Evolutionary conservation across 1,140 invertebrate genomes (phyloP).

Genomic region (Platyura marginata): DNA sequence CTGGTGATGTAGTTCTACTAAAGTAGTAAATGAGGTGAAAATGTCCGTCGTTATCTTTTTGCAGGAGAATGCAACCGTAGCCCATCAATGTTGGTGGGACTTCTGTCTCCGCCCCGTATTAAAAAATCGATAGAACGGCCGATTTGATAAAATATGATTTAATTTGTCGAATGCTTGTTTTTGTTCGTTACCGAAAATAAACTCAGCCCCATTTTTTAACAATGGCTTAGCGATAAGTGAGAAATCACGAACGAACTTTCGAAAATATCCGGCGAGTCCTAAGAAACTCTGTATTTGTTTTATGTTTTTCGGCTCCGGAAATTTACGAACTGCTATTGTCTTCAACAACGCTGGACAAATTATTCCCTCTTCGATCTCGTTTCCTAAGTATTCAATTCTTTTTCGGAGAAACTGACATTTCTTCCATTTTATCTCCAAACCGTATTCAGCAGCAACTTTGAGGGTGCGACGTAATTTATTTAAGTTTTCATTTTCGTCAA

Average conservation of each 20-base stretch:
- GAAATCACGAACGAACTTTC: conserved; percentile 7
- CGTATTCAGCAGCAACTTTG: conserved; percentile 3
- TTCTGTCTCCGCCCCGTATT: conserved; percentile 2
- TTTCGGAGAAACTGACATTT: conserved; percentile 6
- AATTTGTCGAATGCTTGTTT: conserved; percentile 2
- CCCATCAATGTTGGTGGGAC: conserved; percentile 10
- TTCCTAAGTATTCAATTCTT: conserved; percentile 12
- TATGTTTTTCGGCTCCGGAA: conserved; percentile 7
- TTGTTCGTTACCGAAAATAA: background rate
- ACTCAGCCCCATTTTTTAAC: background rate
- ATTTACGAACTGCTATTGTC: conserved; percentile 6
- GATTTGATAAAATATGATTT: conserved; percentile 1
- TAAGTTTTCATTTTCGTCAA: conserved; percentile 4
- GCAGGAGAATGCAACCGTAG: conserved; percentile 14
- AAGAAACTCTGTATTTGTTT: conserved; percentile 11
- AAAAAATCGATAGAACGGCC: conserved; percentile 7
- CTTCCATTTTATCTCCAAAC: conserved; percentile 6
- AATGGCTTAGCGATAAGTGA: conserved; percentile 1
- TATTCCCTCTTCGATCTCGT: conserved; percentile 6
- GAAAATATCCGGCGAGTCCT: conserved; percentile 6
- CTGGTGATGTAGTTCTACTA: conserved; percentile 12
- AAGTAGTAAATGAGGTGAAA: conserved; percentile 14
- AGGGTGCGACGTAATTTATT: conserved; percentile 3
- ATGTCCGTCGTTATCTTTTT: conserved; percentile 7
- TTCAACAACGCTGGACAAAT: conserved; percentile 10